A percentile compares a stretch with the other conserved stretches of the same genome.
phyloP scores from a whole-genome alignment of 1,140 invertebrate species.

The Sarcophaga bullata region DNA sequence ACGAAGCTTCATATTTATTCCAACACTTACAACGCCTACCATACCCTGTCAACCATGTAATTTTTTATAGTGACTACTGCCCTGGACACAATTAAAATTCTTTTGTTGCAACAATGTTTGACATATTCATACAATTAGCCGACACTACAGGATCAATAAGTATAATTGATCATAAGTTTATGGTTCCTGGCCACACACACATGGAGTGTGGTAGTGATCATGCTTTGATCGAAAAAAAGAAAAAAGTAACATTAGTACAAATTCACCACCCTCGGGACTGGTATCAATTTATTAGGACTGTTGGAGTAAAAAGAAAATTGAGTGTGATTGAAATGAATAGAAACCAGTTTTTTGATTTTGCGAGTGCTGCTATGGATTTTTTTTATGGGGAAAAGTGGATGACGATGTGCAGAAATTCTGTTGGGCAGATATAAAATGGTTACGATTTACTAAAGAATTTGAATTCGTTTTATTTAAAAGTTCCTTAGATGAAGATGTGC shows the following conservation, averaged over 20 bases:
- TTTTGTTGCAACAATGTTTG: slow-evolving; percentile 50
- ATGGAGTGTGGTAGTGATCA: slow-evolving; percentile 59
- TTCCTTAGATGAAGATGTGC: slow-evolving; percentile 30
- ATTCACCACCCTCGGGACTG: slow-evolving; percentile 47
- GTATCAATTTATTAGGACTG: slow-evolving; percentile 42
- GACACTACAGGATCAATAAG: slow-evolving; percentile 43
- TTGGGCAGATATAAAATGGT: slow-evolving; percentile 39
- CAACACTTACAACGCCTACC: slow-evolving; percentile 49
- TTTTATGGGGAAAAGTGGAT: slow-evolving; percentile 30
- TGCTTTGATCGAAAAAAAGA: slow-evolving; percentile 53
- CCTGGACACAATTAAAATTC: slow-evolving; percentile 61
- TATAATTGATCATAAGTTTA: slow-evolving; percentile 59
- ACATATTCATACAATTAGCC: neutral
- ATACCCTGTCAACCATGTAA: slow-evolving; percentile 44
- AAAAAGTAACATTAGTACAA: slow-evolving; percentile 48
- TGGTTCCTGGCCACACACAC: slow-evolving; percentile 58
- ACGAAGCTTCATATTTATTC: slow-evolving; percentile 56
- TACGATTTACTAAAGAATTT: slow-evolving; percentile 27
- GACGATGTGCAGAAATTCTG: slow-evolving; percentile 15
- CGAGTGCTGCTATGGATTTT: slow-evolving; percentile 27
- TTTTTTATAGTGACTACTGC: slow-evolving; percentile 60
- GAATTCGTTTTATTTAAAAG: slow-evolving; percentile 25
- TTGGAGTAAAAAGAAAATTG: slow-evolving; percentile 32
- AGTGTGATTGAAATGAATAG: neutral
- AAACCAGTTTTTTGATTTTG: slow-evolving; percentile 36